phyloP scores from a whole-genome alignment of 2,888 invertebrate genomes.

The Mamestra brassicae region DNA sequence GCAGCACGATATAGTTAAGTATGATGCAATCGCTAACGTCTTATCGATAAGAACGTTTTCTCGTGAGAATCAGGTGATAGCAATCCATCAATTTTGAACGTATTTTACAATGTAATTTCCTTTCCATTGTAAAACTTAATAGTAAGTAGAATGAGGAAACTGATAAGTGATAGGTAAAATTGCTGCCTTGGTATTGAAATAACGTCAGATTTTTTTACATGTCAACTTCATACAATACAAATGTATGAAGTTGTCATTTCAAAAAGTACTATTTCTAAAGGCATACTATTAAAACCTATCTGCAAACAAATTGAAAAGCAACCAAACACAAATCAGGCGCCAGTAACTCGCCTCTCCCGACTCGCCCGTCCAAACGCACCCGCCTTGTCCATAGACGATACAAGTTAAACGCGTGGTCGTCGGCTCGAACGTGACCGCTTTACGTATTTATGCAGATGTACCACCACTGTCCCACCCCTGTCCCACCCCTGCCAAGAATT shows the following conservation, averaged over 20 bases:
- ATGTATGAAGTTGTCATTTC: too few relatives aligned
- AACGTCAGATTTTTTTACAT: background rate
- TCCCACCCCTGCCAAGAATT: slow-evolving; percentile 78
- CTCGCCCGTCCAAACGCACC: slow-evolving; percentile 65
- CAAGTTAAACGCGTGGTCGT: slow-evolving; percentile 83
- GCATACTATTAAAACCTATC: too few relatives aligned
- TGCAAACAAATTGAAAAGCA: background rate
- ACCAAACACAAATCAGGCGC: background rate
- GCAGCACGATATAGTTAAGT: background rate
- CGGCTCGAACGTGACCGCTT: slow-evolving; percentile 85
- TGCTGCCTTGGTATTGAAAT: background rate
- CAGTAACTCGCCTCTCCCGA: slow-evolving; percentile 39
- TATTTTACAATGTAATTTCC: background rate
- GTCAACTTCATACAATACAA: too few relatives aligned
- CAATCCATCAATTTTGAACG: background rate
- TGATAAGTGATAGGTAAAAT: background rate
- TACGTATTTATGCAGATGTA: slow-evolving; percentile 89
- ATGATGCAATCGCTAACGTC: background rate
- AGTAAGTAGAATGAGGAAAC: background rate
- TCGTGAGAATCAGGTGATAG: background rate
- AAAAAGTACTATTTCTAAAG: too few relatives aligned
- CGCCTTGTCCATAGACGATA: slow-evolving; percentile 75
- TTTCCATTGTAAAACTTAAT: background rate
- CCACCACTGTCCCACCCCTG: slow-evolving; percentile 54
- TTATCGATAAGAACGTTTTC: background rate